Conservation (phyloP, 2,888 invertebrate species). For the Agriopis leucophaearia region DNA sequence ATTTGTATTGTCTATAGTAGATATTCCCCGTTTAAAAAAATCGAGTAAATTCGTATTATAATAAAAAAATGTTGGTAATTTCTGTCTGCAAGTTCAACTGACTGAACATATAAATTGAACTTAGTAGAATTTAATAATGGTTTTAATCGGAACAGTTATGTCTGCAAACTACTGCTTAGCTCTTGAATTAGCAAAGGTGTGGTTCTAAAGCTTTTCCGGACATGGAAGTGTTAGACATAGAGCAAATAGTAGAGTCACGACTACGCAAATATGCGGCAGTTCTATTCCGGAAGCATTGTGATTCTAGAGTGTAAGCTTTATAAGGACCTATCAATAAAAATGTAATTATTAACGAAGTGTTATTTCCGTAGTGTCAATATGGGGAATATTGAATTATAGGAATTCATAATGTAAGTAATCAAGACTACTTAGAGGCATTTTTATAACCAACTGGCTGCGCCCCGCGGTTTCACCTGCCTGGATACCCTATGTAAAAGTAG, state of each 20-base stretch:
- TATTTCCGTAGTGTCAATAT: slow-evolving; percentile 25
- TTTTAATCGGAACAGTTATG: too few species aligned
- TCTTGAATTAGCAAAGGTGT: neutral
- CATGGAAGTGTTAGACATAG: slow-evolving; percentile 7
- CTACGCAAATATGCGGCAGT: slow-evolving; percentile 30
- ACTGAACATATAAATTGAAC: too few species aligned
- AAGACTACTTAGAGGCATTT: neutral
- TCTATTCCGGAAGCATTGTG: slow-evolving; percentile 35
- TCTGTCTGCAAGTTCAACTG: too few species aligned
- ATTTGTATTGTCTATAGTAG: too few species aligned
- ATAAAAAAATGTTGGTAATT: too few species aligned
- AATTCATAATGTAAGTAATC: neutral
- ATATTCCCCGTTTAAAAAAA: too few species aligned
- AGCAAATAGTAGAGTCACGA: slow-evolving; percentile 42
- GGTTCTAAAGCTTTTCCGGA: slow-evolving; percentile 14
- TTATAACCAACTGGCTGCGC: too few species aligned
- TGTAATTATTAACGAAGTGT: slow-evolving; percentile 11
- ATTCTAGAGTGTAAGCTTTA: slow-evolving; percentile 22
- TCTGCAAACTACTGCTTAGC: neutral
- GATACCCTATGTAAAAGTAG: too few species aligned
- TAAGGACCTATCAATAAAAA: slow-evolving; percentile 34
- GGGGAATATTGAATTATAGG: slow-evolving; percentile 11
- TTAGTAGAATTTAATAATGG: too few species aligned
- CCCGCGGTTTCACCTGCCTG: too few species aligned
- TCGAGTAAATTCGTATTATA: too few species aligned